Evolutionary conservation across 1,140 invertebrate species (phyloP), one percentile per base, ranked within the genome.

Genomic region (Dreissena rostriformis): DNA sequence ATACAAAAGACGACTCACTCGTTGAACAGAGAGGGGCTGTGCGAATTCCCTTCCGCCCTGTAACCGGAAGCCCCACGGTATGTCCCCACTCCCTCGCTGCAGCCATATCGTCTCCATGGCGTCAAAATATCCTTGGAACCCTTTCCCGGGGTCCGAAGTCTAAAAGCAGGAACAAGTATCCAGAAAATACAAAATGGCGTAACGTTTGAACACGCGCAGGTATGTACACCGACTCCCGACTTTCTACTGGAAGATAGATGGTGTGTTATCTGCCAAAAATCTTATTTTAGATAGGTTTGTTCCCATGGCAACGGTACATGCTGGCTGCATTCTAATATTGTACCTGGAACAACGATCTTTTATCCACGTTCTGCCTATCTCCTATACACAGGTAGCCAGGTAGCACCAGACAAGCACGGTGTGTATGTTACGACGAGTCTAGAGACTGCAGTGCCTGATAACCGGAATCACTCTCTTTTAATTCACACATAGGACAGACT

Each of bases 41-140:
- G 96, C 96, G 90, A 98, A 95, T 95, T 99, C 98, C 80, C 96
- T 95, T 85, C 98, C 98, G 88, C 98, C 98, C 82, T 97, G 96
- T 74, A 98, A 95, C 87, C 97, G 96, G 91, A 98, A 97, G 79
- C 98, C 98, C 97, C 97, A 98, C 86, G 97, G 96, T 88, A 96
- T 92, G 39, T 91, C 88, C 19, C 75, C 68, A 71, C 86, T 88
- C 4, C 90, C 87, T 72, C 92, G 74, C 80, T 92, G 91, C 63
- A 93, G 86, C 92, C 91, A 92, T 55, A 92, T 90, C 14, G 91
- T 92, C 85, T 92, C 91, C 90, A 91, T 91, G 28, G 55, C 84
- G 68, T 51, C 68, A 65, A 66, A 52, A 24, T 51, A 55, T 67
- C 75, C 65, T 73, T 53, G 51, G 53, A 63, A 72, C 53, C 29